Conservation (phyloP, 2,797 vertebrate species). For the Sitta carolinensis region DNA sequence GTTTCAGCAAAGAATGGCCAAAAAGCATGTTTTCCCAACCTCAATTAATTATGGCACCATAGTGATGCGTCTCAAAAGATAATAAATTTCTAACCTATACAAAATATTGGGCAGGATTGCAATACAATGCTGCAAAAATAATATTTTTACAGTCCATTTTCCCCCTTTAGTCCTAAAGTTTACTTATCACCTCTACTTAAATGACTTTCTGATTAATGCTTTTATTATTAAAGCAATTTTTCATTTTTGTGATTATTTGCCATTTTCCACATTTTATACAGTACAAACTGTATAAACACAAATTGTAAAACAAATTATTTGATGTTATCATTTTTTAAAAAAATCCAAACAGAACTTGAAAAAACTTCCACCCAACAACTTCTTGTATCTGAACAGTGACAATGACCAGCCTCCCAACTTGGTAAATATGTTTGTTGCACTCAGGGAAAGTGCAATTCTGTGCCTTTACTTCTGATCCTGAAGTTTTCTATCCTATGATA, state of each 20-base stretch:
- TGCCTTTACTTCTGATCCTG: background rate
- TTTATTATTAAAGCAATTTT: background rate
- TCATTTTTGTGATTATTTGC: background rate
- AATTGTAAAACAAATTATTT: background rate
- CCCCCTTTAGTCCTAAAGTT: background rate
- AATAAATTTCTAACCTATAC: background rate
- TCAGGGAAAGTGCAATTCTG: background rate
- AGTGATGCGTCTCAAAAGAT: background rate
- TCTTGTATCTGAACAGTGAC: background rate
- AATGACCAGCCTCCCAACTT: background rate
- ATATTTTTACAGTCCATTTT: background rate
- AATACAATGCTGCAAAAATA: background rate
- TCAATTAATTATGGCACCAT: background rate
- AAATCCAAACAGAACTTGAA: background rate
- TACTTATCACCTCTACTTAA: background rate
- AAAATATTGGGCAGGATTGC: background rate
- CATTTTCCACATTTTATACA: background rate
- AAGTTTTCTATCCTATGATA: background rate
- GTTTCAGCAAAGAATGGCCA: background rate
- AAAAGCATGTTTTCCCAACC: background rate
- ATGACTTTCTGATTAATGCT: background rate
- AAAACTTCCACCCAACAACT: background rate
- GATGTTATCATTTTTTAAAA: background rate
- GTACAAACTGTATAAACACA: background rate
- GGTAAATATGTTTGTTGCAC: accelerated